Evolutionary conservation across 2,888 invertebrate genomes (phyloP), one percentile per base, ranked within the genome.

Genomic region (Stenolophus ochropezus): DNA sequence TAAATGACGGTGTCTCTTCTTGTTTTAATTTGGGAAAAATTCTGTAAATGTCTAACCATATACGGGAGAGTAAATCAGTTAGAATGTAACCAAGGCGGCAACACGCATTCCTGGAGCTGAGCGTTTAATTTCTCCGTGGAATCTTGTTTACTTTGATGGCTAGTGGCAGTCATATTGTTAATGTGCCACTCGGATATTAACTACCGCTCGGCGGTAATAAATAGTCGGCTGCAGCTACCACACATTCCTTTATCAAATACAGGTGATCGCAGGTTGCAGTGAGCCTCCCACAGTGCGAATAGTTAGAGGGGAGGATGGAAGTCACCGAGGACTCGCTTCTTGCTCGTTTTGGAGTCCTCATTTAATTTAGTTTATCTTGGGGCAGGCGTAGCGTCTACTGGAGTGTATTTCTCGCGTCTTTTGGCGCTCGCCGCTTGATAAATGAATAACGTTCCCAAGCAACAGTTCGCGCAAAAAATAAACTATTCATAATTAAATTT

Each of bases 401-500:
- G 1, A 14, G 56, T 18, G 56, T 16, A 18, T 56, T 25, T 61
- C 65, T 61, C 21, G 56, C 56, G 25, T 61, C 61, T 80, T 80
- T 80, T 73, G 80, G 80, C 73, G 58, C 27, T 78, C 53, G 27
- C 80, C 80, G 80, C 80, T 80, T 80, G 80, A 80, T 80, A 80
- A 80, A 80, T 80, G 80, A 80, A 80, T 73, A 80, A 80, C 80
- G 80, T 80, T 80, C 73, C 73, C 73, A 73, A 53, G 75, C 51
- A 75, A 75, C 51, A 75, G 53, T 75, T 73, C 65, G 49, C 49
- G 16, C 51, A 51, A 75, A 75, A 75, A 75, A 75, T 53, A 75
- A 80, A 80, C 47, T 56, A 73, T 73, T 80, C 73, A 27, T 80
- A 80, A 80, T 80, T 80, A 80, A 80, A 80, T 80, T 80, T 80